A percentile compares a stretch with the other conserved stretches of the same genome.
These are phyloP conservation scores for Latrodectus geometricus DNA, from an alignment of 1,140 invertebrate genomes.

Conservation along the genomic window DNA sequence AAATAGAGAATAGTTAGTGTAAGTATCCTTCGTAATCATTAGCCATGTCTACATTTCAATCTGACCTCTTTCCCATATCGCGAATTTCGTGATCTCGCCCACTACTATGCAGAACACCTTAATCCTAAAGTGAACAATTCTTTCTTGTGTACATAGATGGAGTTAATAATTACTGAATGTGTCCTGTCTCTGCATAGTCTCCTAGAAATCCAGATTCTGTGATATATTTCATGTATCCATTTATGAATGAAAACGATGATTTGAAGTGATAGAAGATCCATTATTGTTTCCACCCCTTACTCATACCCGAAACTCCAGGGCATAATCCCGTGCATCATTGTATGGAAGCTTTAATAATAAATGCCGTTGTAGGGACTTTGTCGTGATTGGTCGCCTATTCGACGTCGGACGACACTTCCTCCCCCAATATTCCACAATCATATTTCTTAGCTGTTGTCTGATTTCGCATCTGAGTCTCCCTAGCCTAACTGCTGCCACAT, in stretches of 20 bases:
- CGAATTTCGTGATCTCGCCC: slow-evolving; percentile 56
- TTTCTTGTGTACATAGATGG: background rate
- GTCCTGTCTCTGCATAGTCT: slow-evolving; percentile 3
- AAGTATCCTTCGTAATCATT: slow-evolving; percentile 5
- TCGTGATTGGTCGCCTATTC: slow-evolving; percentile 29
- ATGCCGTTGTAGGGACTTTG: slow-evolving; percentile 27
- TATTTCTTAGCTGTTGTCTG: background rate
- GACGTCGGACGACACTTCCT: slow-evolving; percentile 32
- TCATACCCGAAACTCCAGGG: background rate
- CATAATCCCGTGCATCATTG: slow-evolving; percentile 35
- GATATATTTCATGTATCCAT: slow-evolving; percentile 40
- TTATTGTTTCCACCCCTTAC: slow-evolving; percentile 36
- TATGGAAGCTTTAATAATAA: slow-evolving; percentile 34
- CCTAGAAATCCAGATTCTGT: slow-evolving; percentile 7
- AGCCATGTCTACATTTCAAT: slow-evolving; percentile 49
- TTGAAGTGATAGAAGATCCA: slow-evolving; percentile 59
- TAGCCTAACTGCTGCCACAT: too few species aligned
- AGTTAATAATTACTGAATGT: slow-evolving; percentile 46
- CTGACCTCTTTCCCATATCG: slow-evolving; percentile 45
- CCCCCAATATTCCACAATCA: background rate
- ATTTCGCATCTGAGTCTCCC: background rate
- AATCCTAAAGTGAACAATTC: slow-evolving; percentile 6
- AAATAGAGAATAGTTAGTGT: background rate
- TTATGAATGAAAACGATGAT: slow-evolving; percentile 57
- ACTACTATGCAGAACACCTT: slow-evolving; percentile 10